phyloP scores from a whole-genome alignment of 2,888 invertebrate genomes.

The Drosophila mercatorum region DNA sequence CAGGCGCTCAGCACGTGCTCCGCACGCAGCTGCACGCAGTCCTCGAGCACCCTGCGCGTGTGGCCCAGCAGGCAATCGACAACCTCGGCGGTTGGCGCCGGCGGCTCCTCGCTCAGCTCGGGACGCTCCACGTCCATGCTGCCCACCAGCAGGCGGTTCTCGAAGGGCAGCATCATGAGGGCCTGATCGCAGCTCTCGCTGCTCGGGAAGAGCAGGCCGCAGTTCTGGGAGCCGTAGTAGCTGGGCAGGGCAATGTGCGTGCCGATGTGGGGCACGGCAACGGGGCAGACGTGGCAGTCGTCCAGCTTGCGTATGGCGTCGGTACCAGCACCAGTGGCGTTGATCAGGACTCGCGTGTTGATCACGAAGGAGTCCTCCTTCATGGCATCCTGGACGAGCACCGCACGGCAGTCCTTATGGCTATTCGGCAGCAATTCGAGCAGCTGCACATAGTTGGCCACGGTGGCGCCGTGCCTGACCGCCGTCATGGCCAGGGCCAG shows the following conservation, averaged over 20 bases:
- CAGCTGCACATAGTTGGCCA: constrained; percentile 96
- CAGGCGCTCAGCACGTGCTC: constrained; percentile 98
- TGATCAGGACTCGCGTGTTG: constrained; percentile 96
- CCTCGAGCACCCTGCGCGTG: constrained; percentile 96
- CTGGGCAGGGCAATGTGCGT: constrained; percentile 89
- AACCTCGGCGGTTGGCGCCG: constrained; percentile 97
- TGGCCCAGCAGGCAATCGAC: constrained; percentile 98
- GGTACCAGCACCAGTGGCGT: constrained; percentile 99
- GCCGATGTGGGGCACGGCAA: constrained; percentile 86
- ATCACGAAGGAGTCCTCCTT: constrained; percentile 91
- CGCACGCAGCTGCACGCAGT: constrained; percentile 96
- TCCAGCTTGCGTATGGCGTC: constrained; percentile 97
- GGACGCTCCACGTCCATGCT: constrained; percentile 96
- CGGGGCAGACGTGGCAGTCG: constrained; percentile 92
- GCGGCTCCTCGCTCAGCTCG: constrained; percentile 91
- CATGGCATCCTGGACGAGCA: constrained; percentile 90
- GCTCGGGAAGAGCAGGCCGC: constrained; percentile 98
- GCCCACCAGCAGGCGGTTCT: constrained; percentile 94
- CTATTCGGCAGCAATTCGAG: constrained; percentile 87
- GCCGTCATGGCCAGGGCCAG: constrained; percentile 97
- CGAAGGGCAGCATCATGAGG: constrained; percentile 99
- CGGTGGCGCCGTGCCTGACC: constrained; percentile 96
- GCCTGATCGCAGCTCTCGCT: constrained; percentile 96
- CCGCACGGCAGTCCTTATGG: constrained; percentile 75
- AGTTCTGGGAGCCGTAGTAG: constrained; percentile 97